Evolutionary conservation across 2,113 vertebrate genomes (phyloP).

Genomic region (Plotosus lineatus): DNA sequence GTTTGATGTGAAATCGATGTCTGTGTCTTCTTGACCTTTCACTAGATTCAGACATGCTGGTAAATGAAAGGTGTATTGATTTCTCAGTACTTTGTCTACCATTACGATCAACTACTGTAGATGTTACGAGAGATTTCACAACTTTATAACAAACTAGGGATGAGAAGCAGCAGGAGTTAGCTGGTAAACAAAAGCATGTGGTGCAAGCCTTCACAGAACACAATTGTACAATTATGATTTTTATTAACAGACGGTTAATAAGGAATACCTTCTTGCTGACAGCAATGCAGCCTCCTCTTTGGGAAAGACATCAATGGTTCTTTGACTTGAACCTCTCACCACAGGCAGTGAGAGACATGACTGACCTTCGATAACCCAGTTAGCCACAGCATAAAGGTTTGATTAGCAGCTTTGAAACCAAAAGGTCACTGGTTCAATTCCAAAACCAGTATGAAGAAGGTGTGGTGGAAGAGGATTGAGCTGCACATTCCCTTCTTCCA

Average conservation of each 20-base stretch:
- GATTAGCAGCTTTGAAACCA: no score
- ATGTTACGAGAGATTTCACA: constrained; percentile 29
- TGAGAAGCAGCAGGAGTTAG: neutral
- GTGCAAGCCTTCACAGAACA: neutral
- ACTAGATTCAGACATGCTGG: constrained; percentile 59
- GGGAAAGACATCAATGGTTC: no score
- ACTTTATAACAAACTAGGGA: neutral
- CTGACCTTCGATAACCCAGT: no score
- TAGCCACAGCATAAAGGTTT: no score
- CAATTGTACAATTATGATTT: neutral
- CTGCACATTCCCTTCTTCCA: no score
- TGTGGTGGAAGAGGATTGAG: no score
- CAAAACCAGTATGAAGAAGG: no score
- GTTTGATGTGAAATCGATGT: constrained; percentile 59
- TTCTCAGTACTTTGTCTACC: constrained; percentile 52
- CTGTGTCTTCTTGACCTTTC: constrained; percentile 65
- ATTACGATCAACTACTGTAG: constrained; percentile 46
- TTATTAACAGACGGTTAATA: neutral
- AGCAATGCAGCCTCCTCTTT: no score
- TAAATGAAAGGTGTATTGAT: constrained; percentile 68
- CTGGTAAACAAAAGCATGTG: neutral
- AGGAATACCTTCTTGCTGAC: no score
- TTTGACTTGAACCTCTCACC: no score
- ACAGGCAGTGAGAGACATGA: no score
- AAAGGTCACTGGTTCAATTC: no score